A percentile compares a stretch with the other conserved stretches of the same genome.
These are phyloP conservation scores for Vanacampus margaritifer DNA, from an alignment of 2,113 vertebrate species.

Conservation along the genomic window DNA sequence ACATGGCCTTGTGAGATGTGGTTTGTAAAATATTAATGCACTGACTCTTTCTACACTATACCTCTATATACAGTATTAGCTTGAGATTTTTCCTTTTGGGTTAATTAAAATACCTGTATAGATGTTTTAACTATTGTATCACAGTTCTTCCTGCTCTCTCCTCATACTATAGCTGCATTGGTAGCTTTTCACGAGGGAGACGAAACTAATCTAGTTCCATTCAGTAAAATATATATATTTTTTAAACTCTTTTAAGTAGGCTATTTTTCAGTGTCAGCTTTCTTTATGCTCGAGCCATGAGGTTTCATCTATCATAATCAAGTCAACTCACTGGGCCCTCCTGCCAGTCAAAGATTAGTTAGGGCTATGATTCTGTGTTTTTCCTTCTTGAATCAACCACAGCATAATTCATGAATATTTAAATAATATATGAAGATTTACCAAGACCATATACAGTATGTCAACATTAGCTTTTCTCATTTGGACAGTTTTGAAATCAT, in stretches of 20 bases:
- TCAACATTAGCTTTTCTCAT: neutral
- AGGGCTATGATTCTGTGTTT: conserved; percentile 26
- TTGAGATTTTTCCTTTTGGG: no score
- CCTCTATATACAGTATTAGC: no score
- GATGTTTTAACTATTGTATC: no score
- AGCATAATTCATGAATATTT: conserved; percentile 36
- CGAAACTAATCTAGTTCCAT: conserved; percentile 57
- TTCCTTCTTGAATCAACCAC: conserved; percentile 51
- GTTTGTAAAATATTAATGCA: conserved; percentile 1
- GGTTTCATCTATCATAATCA: conserved; percentile 74
- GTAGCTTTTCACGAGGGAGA: conserved; percentile 27
- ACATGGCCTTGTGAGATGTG: neutral
- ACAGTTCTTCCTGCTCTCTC: no score
- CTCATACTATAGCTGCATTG: neutral
- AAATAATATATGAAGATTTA: neutral
- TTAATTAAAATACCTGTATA: no score
- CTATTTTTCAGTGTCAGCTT: conserved; percentile 71
- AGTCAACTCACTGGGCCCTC: conserved; percentile 39
- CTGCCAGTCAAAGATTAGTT: conserved; percentile 54
- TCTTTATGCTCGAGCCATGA: conserved; percentile 66
- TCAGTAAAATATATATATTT: conserved; percentile 60
- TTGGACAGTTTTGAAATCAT: conserved; percentile 4
- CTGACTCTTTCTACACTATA: no score
- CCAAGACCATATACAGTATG: neutral
- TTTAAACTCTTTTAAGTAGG: conserved; percentile 50